phyloP scores from a whole-genome alignment of 53 echinoderm and acorn worm species.

The Hippasteria phrygiana region DNA sequence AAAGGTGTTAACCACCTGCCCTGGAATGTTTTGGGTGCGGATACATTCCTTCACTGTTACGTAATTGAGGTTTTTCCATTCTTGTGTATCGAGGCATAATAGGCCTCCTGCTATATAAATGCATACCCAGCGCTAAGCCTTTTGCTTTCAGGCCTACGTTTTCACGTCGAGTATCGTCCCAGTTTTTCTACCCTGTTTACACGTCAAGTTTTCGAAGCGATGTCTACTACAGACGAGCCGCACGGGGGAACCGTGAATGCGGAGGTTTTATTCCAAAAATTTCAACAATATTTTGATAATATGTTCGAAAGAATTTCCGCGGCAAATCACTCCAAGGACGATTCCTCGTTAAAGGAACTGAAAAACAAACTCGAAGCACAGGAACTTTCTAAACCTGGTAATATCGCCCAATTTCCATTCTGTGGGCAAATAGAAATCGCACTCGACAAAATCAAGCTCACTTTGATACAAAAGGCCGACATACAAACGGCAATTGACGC shows the following conservation, averaged over 20 bases:
- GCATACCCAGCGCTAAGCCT: too few species aligned
- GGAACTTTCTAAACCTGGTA: not conserved
- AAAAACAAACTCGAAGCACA: conserved; percentile 3
- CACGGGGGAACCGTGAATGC: not conserved
- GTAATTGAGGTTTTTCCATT: too few species aligned
- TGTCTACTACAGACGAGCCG: not conserved
- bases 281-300: not conserved
- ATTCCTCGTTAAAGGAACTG: not conserved
- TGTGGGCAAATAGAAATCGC: not conserved
- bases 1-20: too few species aligned
- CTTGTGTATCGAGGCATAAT: too few species aligned
- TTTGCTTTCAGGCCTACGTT: too few species aligned
- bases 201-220: too few species aligned
- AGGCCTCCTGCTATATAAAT: too few species aligned
- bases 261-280: not conserved
- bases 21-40: too few species aligned
- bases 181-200: too few species aligned
- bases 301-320: not conserved
- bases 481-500: not conserved
- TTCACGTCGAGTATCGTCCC: too few species aligned
- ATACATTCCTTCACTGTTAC: too few species aligned
- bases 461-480: not conserved
- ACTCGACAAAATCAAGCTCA: not conserved
- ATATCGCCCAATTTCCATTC: conserved; percentile 9
- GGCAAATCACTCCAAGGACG: not conserved